These are phyloP conservation scores for Tarsius wallacei DNA, from an alignment of 2,797 vertebrate genomes.

Conservation along the genomic window DNA sequence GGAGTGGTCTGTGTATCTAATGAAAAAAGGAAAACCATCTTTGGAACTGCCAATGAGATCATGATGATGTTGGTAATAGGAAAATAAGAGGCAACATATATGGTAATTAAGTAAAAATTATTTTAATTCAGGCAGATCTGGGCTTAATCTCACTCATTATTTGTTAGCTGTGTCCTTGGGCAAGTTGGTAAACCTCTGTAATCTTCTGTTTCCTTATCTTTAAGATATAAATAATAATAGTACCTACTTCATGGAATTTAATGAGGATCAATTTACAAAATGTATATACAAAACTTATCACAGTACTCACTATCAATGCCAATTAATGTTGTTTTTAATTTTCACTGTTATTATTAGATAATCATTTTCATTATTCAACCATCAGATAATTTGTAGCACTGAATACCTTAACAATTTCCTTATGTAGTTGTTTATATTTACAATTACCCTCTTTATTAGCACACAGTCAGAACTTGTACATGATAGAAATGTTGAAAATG, in stretches of 20 bases:
- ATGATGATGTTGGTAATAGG: background rate
- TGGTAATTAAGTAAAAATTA: conserved; percentile 21
- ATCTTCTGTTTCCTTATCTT: conserved; percentile 34
- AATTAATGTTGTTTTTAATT: conserved; percentile 54
- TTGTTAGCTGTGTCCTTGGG: background rate
- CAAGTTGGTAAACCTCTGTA: background rate
- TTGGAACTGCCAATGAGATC: background rate
- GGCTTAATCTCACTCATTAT: background rate
- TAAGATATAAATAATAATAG: conserved; percentile 53
- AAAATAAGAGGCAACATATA: background rate
- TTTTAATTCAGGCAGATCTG: background rate
- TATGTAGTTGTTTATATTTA: background rate
- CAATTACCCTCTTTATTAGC: conserved; percentile 48
- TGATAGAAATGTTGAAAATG: conserved; percentile 58
- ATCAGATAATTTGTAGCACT: background rate
- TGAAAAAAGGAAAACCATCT: background rate
- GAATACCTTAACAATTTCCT: conserved; percentile 47
- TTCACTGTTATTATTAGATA: conserved; percentile 51
- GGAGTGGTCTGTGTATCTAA: background rate
- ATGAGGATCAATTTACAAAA: background rate
- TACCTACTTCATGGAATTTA: background rate
- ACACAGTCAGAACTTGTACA: background rate
- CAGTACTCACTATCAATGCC: conserved; percentile 41
- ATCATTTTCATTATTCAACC: conserved; percentile 55
- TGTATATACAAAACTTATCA: conserved; percentile 18